Base-by-base conservation (phyloP, 2,888 invertebrate species). In the Dendrolimus houi region DNA sequence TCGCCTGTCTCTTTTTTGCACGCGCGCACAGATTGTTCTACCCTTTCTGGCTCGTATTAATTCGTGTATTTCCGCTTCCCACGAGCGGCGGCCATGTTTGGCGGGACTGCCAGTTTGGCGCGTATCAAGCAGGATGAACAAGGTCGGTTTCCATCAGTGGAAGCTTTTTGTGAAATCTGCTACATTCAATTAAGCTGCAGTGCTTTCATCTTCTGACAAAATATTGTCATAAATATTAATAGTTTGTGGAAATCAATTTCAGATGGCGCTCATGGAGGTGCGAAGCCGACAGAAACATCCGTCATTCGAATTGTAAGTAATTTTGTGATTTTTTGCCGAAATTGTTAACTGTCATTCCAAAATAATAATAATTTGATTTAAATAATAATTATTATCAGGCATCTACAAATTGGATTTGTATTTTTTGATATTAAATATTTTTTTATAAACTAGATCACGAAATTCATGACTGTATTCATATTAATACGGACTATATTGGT, bases 41-140 rank as follows among this genome's bases (percentile, higher is more conserved):
- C 86, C 85, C 87, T 83, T 79, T 87, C 81, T 81, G 81, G 72
- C 80, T 89, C 88, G 89, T 84, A 75, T 70, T 81, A 81, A 78
- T 82, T 90, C 89, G 90, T 87, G 83, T 83, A 79, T 88, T 88
- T 89, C 89, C 91, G 87, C 86, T 85, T 87, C 84, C 86, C 82
- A 85, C 87, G 87, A 83, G 70, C 68, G 81, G 83, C 85, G 73
- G 91, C 91, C 91, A 91, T 91, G 83, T 89, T 90, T 89, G 85
- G 85, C 88, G 82, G 88, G 85, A 84, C 86, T 88, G 87, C 82
- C 84, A 88, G 89, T 90, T 90, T 87, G 85, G 88, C 88, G 87
- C 88, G 85, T 81, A 82, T 79, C 74, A 76, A 74, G 79, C 82
- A 77, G 74, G 75, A 75, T 71, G 77, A 77, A 83, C 82, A 83